These are phyloP conservation scores for Bradypodion pumilum DNA, from an alignment of 2,797 vertebrate genomes.

Conservation along the genomic window DNA sequence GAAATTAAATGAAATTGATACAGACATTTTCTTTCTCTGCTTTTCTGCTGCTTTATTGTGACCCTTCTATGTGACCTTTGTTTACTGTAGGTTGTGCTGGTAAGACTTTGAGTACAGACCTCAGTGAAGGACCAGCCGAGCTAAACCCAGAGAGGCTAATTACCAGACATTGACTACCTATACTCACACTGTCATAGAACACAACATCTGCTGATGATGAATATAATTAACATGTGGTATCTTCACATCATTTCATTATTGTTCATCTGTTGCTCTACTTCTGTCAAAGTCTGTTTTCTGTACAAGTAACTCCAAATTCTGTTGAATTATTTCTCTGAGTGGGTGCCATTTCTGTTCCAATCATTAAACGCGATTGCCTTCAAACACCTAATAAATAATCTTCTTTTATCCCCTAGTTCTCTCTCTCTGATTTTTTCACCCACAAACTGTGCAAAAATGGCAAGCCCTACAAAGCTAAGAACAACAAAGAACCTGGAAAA, in stretches of 20 bases:
- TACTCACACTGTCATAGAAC: background rate
- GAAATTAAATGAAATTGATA: background rate
- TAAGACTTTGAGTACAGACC: background rate
- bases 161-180: background rate
- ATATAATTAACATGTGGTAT: background rate
- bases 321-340: background rate
- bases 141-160: background rate
- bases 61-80: background rate
- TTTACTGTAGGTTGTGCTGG: background rate
- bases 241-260: background rate
- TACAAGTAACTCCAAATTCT: slow-evolving; percentile 37
- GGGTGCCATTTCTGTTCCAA: background rate
- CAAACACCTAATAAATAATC: background rate
- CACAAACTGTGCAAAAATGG: background rate
- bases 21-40: background rate
- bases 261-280: no score
- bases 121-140: background rate
- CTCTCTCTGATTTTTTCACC: slow-evolving; percentile 1
- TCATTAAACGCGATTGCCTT: slow-evolving; percentile 25
- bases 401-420: background rate
- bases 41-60: background rate
- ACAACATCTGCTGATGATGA: background rate
- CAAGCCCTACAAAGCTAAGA: background rate
- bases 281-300: slow-evolving; percentile 23
- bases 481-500: slow-evolving; percentile 10